These are phyloP conservation scores for Cosmorhoe ocellata DNA, from an alignment of 2,888 invertebrate species.

Conservation along the genomic window DNA sequence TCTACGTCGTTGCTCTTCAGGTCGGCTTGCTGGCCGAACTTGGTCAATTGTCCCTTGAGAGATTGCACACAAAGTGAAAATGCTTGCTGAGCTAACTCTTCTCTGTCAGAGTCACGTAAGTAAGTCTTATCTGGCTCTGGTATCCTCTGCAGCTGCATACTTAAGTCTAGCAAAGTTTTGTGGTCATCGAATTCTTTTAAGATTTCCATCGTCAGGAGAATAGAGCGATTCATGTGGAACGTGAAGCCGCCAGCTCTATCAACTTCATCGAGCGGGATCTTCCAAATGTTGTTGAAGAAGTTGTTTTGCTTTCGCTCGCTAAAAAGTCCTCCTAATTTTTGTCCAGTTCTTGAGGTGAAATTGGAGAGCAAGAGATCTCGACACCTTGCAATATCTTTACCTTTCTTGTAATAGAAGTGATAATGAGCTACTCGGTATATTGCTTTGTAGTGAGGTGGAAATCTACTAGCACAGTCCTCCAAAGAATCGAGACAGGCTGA, in stretches of 20 bases:
- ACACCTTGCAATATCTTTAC: slow-evolving; percentile 86
- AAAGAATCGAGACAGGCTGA: slow-evolving; percentile 88
- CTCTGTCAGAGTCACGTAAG: slow-evolving; percentile 91
- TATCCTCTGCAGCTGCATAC: slow-evolving; percentile 88
- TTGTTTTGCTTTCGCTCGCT: slow-evolving; percentile 92
- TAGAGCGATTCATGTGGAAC: slow-evolving; percentile 93
- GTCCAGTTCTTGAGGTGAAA: slow-evolving; percentile 85
- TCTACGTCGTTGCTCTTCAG: slow-evolving; percentile 72
- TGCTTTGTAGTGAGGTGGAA: slow-evolving; percentile 96
- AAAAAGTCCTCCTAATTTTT: slow-evolving; percentile 91
- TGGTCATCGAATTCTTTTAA: slow-evolving; percentile 91
- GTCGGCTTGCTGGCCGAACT: slow-evolving; percentile 74
- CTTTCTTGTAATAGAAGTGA: slow-evolving; percentile 87
- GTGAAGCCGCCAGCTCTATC: slow-evolving; percentile 96
- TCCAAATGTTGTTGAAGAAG: slow-evolving; percentile 97
- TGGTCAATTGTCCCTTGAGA: slow-evolving; percentile 84
- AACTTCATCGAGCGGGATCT: slow-evolving; percentile 94
- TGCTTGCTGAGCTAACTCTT: slow-evolving; percentile 90
- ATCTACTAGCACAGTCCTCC: slow-evolving; percentile 91
- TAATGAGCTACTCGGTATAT: slow-evolving; percentile 93
- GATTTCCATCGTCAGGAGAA: slow-evolving; percentile 91
- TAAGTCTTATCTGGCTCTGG: slow-evolving; percentile 96
- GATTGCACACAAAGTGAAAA: slow-evolving; percentile 88
- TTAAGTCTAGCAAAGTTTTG: slow-evolving; percentile 89
- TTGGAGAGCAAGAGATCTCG: slow-evolving; percentile 87